These are phyloP conservation scores for Pocillopora meandrina DNA, from an alignment of 92 coral and sea anemone species.

Conservation along the genomic window DNA sequence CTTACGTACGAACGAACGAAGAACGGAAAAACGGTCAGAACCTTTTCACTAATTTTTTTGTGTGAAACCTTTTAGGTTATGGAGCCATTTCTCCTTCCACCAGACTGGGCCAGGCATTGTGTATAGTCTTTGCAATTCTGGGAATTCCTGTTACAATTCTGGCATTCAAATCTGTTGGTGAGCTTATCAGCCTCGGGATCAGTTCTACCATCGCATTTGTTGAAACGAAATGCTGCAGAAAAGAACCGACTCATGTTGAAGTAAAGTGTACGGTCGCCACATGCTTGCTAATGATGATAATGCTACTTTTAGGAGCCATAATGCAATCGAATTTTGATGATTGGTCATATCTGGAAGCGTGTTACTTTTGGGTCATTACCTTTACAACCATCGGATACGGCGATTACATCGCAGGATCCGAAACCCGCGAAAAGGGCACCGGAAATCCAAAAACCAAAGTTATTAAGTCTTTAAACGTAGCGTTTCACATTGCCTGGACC, in stretches of 20 bases:
- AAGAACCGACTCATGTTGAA: conserved; percentile 21
- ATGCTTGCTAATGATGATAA: conserved; percentile 7
- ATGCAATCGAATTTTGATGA: neutral
- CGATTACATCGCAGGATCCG: conserved; percentile 11
- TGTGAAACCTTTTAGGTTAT: conserved; percentile 16
- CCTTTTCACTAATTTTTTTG: neutral
- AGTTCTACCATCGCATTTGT: neutral
- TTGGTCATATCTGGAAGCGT: conserved; percentile 22
- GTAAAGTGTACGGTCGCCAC: conserved; percentile 26
- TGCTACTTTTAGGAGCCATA: conserved; percentile 14
- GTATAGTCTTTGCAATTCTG: conserved; percentile 34
- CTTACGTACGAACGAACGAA: neutral
- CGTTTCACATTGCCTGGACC: conserved; percentile 12
- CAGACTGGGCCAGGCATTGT: conserved; percentile 25
- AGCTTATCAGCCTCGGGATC: conserved; percentile 30
- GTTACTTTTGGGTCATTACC: conserved; percentile 40
- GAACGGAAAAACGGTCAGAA: neutral
- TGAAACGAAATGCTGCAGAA: conserved; percentile 12
- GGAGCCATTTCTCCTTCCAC: conserved; percentile 34
- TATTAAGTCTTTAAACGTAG: neutral
- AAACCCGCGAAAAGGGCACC: too few species aligned
- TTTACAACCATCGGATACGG: conserved; percentile 44
- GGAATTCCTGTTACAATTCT: conserved; percentile 44
- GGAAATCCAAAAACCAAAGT: neutral
- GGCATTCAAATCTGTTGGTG: conserved; percentile 43